Base-by-base conservation (phyloP, 1,140 invertebrate species). In the Chironomus tepperi region DNA sequence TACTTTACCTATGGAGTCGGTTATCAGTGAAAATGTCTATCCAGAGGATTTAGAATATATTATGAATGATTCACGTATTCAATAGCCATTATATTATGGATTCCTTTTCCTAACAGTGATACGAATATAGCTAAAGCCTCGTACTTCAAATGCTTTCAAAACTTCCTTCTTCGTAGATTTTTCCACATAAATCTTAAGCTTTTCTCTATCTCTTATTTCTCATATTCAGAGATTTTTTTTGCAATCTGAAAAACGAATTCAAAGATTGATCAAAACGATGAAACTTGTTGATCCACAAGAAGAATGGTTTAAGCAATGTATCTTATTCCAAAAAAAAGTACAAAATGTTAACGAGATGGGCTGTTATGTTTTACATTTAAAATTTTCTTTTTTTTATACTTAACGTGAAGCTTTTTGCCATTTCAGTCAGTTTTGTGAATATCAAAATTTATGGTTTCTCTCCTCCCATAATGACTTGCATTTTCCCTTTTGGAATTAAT, bases 51-150 rank as follows among this genome's bases (percentile, higher is more conserved):
- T 57, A n/a, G 47, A 57, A 57, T 57, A 57, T 57, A n/a, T 57
- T n/a, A 57, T 57, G 47, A n/a, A 57, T 57, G 47, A 57, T 57
- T 57, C 47, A 57, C 47, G 47, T 57, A 57, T 57, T 57, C 47
- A 57, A 57, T 57, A n/a, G 47, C 47, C 47, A 57, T 57, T 57
- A 57, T 15, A 57, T n/a, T 34, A 34, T 34, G 24, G 24, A 34
- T 34, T 34, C 24, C 5, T 34, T 34, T 34, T 34, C 1, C 24
- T 5, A 34, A 34, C 24, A 34, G 2, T 34, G 24, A 34, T 34
- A 34, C 24, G 24, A 34, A 34, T 34, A 34, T 2, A 2, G 24
- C 5, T 34, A 34, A 34, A 34, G 24, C 24, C 24, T 34, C 24
- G 24, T 34, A 34, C 24, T 34, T 34, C 24, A 34, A 34, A 34